Conservation (phyloP, 2,888 invertebrate genomes). For the Microctonus brassicae region DNA sequence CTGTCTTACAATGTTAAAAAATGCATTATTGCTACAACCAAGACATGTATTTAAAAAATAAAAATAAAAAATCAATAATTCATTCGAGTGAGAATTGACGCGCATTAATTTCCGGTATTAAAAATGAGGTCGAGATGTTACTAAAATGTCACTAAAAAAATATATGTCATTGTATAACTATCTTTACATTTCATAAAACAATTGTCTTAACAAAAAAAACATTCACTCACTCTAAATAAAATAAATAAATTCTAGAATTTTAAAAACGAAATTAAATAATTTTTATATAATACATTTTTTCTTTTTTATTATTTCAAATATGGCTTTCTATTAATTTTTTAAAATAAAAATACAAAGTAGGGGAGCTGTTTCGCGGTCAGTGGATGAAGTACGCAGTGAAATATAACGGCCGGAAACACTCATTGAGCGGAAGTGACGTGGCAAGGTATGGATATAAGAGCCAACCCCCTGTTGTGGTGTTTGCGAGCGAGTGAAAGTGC, state of each 20-base stretch:
- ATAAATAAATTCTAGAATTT: background rate
- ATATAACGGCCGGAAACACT: conserved; percentile 48
- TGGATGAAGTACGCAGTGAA: conserved; percentile 21
- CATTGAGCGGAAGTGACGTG: conserved; percentile 62
- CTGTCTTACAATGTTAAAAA: background rate
- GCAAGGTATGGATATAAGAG: conserved; percentile 42
- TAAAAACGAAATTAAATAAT: background rate
- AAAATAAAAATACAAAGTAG: background rate
- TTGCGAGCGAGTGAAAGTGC: conserved; percentile 7
- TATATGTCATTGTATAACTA: background rate
- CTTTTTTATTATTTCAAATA: too few relatives aligned
- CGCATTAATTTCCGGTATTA: conserved; percentile 29
- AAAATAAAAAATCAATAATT: conserved; percentile 25
- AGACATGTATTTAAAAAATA: too few relatives aligned
- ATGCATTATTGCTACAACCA: background rate
- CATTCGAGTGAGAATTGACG: conserved; percentile 30
- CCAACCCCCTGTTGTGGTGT: conserved; percentile 49
- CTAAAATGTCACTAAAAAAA: background rate
- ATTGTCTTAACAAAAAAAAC: background rate
- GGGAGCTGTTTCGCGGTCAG: conserved; percentile 38
- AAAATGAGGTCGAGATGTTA: conserved; percentile 28
- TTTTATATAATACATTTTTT: too few relatives aligned
- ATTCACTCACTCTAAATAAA: too few relatives aligned
- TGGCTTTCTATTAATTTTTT: too few relatives aligned
- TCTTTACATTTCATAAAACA: background rate